A percentile compares a stretch with the other conserved stretches of the same genome.
Evolutionary conservation across 2,797 vertebrate species (phyloP).

Genomic region (Spea hammondii): DNA sequence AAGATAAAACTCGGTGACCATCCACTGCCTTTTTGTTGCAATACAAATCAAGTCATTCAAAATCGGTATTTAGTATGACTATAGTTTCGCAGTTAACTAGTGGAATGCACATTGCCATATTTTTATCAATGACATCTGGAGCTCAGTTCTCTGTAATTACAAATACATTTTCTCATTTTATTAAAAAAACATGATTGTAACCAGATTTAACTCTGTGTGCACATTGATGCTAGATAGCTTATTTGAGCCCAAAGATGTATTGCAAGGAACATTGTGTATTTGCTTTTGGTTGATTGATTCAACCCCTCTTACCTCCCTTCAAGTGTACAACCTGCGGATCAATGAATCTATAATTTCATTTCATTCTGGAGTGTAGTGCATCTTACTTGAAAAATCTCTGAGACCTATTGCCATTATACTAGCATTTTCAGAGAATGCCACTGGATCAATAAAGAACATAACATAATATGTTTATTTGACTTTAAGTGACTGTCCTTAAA

Average conservation of each 20-base stretch:
- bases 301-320: neutral
- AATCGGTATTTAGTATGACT: too few relatives aligned
- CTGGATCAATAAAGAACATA: conserved; percentile 34
- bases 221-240: too few relatives aligned
- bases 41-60: too few relatives aligned
- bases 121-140: too few relatives aligned
- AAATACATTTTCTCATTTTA: conserved; percentile 1
- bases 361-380: neutral
- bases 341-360: conserved; percentile 31
- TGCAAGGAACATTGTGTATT: neutral
- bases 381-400: conserved; percentile 14
- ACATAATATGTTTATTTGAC: conserved; percentile 23
- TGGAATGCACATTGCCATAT: too few relatives aligned
- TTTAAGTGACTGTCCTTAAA: neutral
- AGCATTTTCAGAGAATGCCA: conserved; percentile 37
- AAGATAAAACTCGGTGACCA: too few relatives aligned
- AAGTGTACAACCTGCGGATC: conserved; percentile 24
- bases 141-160: too few relatives aligned
- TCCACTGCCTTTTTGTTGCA: too few relatives aligned
- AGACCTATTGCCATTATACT: conserved; percentile 16
- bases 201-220: too few relatives aligned
- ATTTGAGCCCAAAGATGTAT: neutral
- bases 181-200: neutral
- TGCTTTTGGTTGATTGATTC: conserved; percentile 12
- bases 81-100: too few relatives aligned